These are phyloP conservation scores for Pycnomerus fuliginosus DNA, from an alignment of 2,888 invertebrate genomes.

Conservation along the genomic window DNA sequence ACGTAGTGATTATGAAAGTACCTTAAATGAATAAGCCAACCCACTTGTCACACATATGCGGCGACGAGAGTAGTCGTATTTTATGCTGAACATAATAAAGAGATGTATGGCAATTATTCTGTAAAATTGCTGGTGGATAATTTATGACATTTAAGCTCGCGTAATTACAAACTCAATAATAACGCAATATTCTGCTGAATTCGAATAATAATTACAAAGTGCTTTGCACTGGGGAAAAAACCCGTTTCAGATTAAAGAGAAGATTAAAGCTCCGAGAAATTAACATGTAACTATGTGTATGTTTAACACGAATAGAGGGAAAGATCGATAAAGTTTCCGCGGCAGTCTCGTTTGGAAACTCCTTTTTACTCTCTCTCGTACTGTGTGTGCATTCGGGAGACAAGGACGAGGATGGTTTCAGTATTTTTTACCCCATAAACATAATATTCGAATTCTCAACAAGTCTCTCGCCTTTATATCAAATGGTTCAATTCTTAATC, in stretches of 20 bases:
- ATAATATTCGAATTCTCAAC: slow-evolving; percentile 28
- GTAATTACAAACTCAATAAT: slow-evolving; percentile 15
- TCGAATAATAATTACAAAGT: slow-evolving; percentile 15
- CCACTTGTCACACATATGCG: no score
- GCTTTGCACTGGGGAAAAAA: slow-evolving; percentile 11
- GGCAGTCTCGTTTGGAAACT: slow-evolving; percentile 12
- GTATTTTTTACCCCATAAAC: slow-evolving; percentile 9
- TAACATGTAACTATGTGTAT: slow-evolving; percentile 23
- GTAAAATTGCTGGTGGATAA: slow-evolving; percentile 18
- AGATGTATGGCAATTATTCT: slow-evolving; percentile 14
- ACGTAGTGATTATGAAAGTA: no score
- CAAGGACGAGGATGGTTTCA: slow-evolving; percentile 3
- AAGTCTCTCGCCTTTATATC: slow-evolving; percentile 16
- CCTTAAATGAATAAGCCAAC: no score
- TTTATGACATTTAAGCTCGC: slow-evolving; percentile 11
- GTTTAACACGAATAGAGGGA: slow-evolving; percentile 19
- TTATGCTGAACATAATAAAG: no score
- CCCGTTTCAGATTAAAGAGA: slow-evolving; percentile 19
- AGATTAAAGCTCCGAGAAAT: slow-evolving; percentile 22
- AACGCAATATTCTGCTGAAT: slow-evolving; percentile 9
- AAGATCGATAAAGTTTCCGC: slow-evolving; percentile 19
- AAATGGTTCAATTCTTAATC: slow-evolving; percentile 46
- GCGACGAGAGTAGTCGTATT: no score
- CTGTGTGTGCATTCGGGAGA: neutral
- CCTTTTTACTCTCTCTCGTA: slow-evolving; percentile 4